Conservation (phyloP, 2,888 invertebrate genomes). For the Acanthosepion pharaonis region DNA sequence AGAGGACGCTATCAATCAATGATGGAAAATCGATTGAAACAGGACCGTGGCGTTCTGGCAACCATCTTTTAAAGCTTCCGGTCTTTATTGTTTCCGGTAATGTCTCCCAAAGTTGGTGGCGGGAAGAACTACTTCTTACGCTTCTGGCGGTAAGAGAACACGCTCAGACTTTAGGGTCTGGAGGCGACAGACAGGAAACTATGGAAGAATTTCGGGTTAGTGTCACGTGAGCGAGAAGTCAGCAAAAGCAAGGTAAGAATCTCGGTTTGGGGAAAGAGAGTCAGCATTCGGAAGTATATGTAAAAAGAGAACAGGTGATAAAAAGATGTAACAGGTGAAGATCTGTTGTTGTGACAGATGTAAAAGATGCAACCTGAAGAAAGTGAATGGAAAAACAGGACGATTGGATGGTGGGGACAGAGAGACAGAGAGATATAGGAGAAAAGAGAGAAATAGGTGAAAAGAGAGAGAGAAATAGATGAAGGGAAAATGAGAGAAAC, state of each 20-base stretch:
- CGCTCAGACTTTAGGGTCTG: neutral
- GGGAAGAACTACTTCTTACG: neutral
- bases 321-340: too few relatives aligned
- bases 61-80: constrained; percentile 33
- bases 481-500: too few relatives aligned
- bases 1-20: neutral
- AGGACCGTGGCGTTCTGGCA: neutral
- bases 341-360: too few relatives aligned
- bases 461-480: too few relatives aligned
- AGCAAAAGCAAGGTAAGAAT: neutral
- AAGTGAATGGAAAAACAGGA: too few relatives aligned
- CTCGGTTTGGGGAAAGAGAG: neutral
- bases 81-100: neutral
- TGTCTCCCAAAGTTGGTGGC: neutral
- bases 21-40: neutral
- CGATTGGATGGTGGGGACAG: too few relatives aligned
- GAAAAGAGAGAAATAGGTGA: too few relatives aligned
- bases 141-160: neutral
- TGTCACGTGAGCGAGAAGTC: neutral
- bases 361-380: too few relatives aligned
- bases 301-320: neutral
- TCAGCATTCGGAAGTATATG: neutral
- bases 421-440: too few relatives aligned
- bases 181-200: neutral
- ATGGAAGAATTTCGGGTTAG: neutral